Base-by-base conservation (phyloP, 1,140 invertebrate species). In the Neodiprion fabricii region DNA sequence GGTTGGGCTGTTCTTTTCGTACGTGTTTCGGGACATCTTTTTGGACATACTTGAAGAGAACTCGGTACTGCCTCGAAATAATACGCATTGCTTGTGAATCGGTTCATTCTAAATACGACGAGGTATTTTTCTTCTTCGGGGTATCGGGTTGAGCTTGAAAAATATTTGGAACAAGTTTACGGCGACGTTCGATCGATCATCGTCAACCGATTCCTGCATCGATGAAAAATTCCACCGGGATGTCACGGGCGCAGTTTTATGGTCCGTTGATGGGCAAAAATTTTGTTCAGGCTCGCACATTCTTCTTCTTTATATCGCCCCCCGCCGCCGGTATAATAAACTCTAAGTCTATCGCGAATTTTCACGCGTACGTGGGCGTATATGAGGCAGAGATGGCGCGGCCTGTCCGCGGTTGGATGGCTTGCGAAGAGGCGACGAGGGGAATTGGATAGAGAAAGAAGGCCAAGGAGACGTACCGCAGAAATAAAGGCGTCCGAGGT, bases 321-420 rank as follows among this genome's bases (percentile, higher is more conserved):
- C 53, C 3, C 28, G 28, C 28, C 28, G 28, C 5, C 28, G 5
- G 28, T 40, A 1, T 40, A 40, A 40, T 40, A 40, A 40, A 40
- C 28, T 40, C 28, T 12, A 61, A 61, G 53, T 61, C 53, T 61
- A 14, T 61, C n/a, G 53, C 53, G 53, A 61, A 61, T 61, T 61
- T 61, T 61, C 53, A 61, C 53, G 53, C 53, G 53, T 61, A 61
- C 53, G 53, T 61, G 53, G n/a, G n/a, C 53, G 11, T 17, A 61
- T 40, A 17, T 61, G 11, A 61, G n/a, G 9, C 53, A 17, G 28
- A 40, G 28, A 40, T 40, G n/a, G 53, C 53, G 53, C 53, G 53
- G 28, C n/a, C 53, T 61, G 53, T 61, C n/a, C 53, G 28, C 28
- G 28, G 28, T 40, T 40, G 2, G 53, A 61, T 61, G 53, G 28